Conservation (phyloP, 2,888 invertebrate genomes). For the Chorisops tibialis region DNA sequence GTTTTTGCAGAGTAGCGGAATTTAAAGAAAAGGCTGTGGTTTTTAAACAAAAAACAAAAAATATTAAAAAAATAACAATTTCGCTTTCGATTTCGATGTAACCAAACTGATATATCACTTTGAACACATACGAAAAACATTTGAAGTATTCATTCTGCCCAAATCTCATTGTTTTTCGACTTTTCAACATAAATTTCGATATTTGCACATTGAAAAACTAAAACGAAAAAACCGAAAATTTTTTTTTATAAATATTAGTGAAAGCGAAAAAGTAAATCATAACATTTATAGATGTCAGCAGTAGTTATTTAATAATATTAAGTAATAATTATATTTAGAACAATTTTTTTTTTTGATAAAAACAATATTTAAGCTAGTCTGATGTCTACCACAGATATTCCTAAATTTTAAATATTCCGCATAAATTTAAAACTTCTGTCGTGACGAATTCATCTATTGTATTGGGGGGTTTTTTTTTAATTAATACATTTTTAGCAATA, state of each 20-base stretch:
- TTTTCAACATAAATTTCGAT: conserved; percentile 2
- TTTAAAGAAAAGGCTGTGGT: conserved; percentile 22
- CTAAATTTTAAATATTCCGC: too few relatives aligned
- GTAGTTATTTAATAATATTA: conserved; percentile 4
- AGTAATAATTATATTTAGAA: conserved; percentile 2
- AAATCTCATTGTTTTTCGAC: conserved; percentile 3
- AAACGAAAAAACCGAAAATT: conserved; percentile 1
- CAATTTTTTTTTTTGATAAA: neutral
- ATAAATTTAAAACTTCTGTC: too few relatives aligned
- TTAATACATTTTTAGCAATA: too few relatives aligned
- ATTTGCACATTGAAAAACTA: conserved; percentile 8
- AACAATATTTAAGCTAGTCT: conserved; percentile 20
- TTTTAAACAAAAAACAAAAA: conserved; percentile 12
- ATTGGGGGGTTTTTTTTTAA: too few relatives aligned
- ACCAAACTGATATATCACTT: neutral
- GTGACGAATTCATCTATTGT: too few relatives aligned
- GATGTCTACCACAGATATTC: conserved; percentile 24
- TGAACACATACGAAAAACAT: conserved; percentile 3
- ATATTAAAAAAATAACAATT: conserved; percentile 18
- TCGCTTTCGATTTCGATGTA: neutral
- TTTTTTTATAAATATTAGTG: conserved; percentile 20
- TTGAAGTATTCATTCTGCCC: conserved; percentile 5
- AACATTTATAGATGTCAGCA: conserved; percentile 13
- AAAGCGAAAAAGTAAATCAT: conserved; percentile 6
- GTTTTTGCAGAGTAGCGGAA: conserved; percentile 14